Percentiles rank a stretch among this genome's conserved stretches.
These are phyloP conservation scores for Apis dorsata DNA, from an alignment of 1,140 invertebrate genomes.

Conservation along the genomic window DNA sequence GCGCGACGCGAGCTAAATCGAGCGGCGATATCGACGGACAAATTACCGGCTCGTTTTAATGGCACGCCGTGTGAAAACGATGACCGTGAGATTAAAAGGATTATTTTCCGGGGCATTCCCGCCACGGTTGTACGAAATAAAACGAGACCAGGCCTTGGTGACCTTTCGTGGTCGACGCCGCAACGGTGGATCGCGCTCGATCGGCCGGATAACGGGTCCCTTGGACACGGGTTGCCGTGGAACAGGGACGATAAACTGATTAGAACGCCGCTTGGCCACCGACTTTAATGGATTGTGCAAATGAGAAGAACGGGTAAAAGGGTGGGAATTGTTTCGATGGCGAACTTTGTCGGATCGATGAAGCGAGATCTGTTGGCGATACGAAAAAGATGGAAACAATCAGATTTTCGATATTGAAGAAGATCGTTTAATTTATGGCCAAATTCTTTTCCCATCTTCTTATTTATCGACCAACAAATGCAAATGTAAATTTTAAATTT, in stretches of 20 bases:
- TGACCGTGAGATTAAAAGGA: slow-evolving; percentile 69
- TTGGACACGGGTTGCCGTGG: neutral
- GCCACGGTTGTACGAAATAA: slow-evolving; percentile 25
- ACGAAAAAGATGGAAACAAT: no score
- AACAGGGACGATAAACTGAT: neutral
- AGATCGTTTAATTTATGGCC: no score
- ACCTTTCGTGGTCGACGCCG: slow-evolving; percentile 9
- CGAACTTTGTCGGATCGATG: no score
- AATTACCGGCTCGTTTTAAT: slow-evolving; percentile 67
- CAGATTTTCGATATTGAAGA: no score
- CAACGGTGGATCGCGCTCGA: slow-evolving; percentile 51
- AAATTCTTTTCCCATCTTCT: no score
- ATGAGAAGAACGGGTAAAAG: no score
- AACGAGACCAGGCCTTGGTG: slow-evolving; percentile 39
- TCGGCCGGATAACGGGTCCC: slow-evolving; percentile 50
- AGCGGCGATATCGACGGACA: slow-evolving; percentile 62
- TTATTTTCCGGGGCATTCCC: slow-evolving; percentile 34
- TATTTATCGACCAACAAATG: no score
- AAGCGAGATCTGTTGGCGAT: no score
- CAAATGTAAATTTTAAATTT: no score
- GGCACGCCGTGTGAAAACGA: slow-evolving; percentile 69
- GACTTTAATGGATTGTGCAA: no score
- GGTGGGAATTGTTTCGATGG: no score
- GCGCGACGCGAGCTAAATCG: slow-evolving; percentile 50
- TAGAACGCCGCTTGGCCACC: neutral